Evolutionary conservation across 1,140 invertebrate genomes (phyloP), one percentile per base, ranked within the genome.

Genomic region (Neocloeon triangulifer): DNA sequence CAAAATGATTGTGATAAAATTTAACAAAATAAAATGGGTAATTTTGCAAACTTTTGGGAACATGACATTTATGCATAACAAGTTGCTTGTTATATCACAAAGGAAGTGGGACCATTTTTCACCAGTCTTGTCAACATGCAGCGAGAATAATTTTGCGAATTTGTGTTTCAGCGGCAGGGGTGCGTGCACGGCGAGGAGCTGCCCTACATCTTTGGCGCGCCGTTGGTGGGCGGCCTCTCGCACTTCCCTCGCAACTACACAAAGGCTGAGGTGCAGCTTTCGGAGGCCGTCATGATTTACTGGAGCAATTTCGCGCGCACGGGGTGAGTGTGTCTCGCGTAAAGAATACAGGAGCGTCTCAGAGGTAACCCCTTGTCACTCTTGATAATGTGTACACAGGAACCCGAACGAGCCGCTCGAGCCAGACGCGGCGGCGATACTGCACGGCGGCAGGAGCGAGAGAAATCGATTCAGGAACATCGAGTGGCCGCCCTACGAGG

Each of bases 281-380:
- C 86, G 1, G 82, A 94, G 55, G 78, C 77, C 33, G 77, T 92
- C 29, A 94, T 97, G 64, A 69, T 77, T 17, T 92, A 91, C 49
- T 78, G 89, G 58, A 75, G 82, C n/a, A 97, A 96, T 59, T 98
- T 98, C 51, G 85, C 84, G 9, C 79, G 81, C 50, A 82, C 76
- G n/a, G 92, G 92, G 91, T 96, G 61, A 73, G 73, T 65, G 19
- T 10, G 6, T 8, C 8, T 23, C 8, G 22, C 12, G n/a, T 25
- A 25, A 15, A 18, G 32, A 15, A 13, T 4, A 4, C 25, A 19
- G 6, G 13, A n/a, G 16, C n/a, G n/a, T n/a, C n/a, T n/a, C n/a
- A n/a, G n/a, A n/a, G n/a, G n/a, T n/a, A n/a, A n/a, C n/a, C n/a
- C n/a, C n/a, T n/a, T n/a, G n/a, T n/a, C n/a, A n/a, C n/a, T 33